Evolutionary conservation across 2,888 invertebrate species (phyloP), one percentile per base, ranked within the genome.

Genomic region (Drosophila peninsularis): DNA sequence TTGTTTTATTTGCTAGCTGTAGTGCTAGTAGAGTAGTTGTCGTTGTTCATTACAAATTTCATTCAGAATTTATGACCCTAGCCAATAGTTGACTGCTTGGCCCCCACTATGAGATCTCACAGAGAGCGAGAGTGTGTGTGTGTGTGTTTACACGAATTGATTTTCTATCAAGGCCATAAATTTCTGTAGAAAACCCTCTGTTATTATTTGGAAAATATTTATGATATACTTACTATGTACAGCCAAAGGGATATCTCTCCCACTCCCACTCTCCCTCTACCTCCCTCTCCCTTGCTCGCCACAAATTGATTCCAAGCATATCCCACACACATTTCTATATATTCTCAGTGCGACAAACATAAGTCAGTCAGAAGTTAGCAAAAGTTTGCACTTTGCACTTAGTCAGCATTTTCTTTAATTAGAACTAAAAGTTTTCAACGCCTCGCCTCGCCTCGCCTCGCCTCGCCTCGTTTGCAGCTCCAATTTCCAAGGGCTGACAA

Each of bases 141-240:
- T 47, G 37, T 58, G 27, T 60, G 11, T 63, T 19, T 24, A 66
- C 49, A 62, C 49, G 62, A 82, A 86, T 83, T 76, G 83, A 81
- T 83, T 74, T 80, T 75, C 81, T 68, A 80, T 82, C 86, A 77
- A 62, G 58, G 63, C 66, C 71, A 77, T 86, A 83, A 86, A 83
- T 83, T 80, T 62, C 49, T 7, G 7, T 47, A 11, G 39, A 58
- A 63, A 71, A 65, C 62, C 11, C 5, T 72, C 5, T 72, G 39
- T 65, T 70, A 62, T 57, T 50, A 67, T 55, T 44, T 53, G 49
- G 45, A 69, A 65, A 62, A 63, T 67, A 78, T 72, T 64, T 75
- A 70, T 79, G 77, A 73, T 50, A 44, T 45, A 53, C 34, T 34
- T 39, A 30, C 24, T 24, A 21, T 47, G 45, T 32, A 19, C 14